Evolutionary conservation across 2,888 invertebrate species (phyloP).

Genomic region (Aleiodes alternator): DNA sequence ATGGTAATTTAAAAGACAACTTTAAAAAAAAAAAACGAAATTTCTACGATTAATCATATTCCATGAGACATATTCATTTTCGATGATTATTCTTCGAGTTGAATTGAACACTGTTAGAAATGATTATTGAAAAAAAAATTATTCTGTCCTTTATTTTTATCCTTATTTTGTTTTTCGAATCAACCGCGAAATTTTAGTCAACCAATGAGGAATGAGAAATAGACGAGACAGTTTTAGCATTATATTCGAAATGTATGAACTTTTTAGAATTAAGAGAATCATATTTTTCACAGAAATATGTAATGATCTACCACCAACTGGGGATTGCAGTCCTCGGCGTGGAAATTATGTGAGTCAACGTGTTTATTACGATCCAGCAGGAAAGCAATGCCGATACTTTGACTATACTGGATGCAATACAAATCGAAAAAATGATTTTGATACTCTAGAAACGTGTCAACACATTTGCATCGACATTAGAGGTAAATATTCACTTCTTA

Average conservation of each 20-base stretch:
- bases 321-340: conserved; percentile 59
- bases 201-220: no score
- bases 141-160: no score
- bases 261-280: no score
- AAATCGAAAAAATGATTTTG: conserved; percentile 89
- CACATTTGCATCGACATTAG: conserved; percentile 79
- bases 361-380: conserved; percentile 82
- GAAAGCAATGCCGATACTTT: conserved; percentile 87
- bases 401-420: conserved; percentile 93
- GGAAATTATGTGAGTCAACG: conserved; percentile 57
- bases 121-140: no score
- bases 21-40: conserved; percentile 29
- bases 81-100: no score
- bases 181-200: no score
- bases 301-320: conserved; percentile 65
- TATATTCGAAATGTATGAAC: no score
- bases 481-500: conserved; percentile 69
- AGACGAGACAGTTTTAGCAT: no score
- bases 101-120: no score
- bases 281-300: conserved; percentile 62
- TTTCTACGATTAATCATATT: neutral
- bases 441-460: conserved; percentile 83
- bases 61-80: neutral
- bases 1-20: conserved; percentile 57
- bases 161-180: no score